These are phyloP conservation scores for Merops nubicus DNA, from an alignment of 2,113 vertebrate species.

Conservation along the genomic window DNA sequence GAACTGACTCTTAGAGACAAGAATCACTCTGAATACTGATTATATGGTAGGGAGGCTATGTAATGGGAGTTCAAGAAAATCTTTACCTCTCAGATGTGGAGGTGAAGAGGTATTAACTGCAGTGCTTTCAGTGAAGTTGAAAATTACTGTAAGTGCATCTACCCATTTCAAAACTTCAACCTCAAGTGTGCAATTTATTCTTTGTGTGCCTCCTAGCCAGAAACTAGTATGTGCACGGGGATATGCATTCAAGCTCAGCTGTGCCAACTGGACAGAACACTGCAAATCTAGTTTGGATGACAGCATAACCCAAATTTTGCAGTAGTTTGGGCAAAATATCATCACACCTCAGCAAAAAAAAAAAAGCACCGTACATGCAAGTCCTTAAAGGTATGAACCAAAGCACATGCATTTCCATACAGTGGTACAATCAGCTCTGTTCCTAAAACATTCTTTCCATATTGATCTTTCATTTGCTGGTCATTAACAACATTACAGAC, in stretches of 20 bases:
- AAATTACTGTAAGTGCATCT: not conserved
- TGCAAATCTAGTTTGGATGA: not conserved
- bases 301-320: not conserved
- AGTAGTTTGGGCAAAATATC: slow-evolving; percentile 40
- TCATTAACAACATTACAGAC: slow-evolving; percentile 7
- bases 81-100: not conserved
- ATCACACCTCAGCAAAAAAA: slow-evolving; percentile 45
- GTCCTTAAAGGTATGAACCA: slow-evolving; percentile 31
- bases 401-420: slow-evolving; percentile 2
- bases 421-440: slow-evolving; percentile 13
- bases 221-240: rapidly evolving
- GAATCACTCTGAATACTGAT: not conserved
- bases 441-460: slow-evolving; percentile 57
- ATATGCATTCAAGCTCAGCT: not conserved
- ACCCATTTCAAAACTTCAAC: not conserved
- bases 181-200: not conserved
- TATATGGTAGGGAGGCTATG: not conserved
- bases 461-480: slow-evolving; percentile 50
- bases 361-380: not conserved
- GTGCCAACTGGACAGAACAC: not conserved
- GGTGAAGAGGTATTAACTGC: not conserved
- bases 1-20: not conserved
- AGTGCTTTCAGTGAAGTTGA: not conserved
- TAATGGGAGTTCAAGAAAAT: not conserved
- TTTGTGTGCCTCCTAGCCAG: not conserved